A percentile compares a stretch with the other conserved stretches of the same genome.
Conservation (phyloP, 1,140 invertebrate genomes). For the Polypedilum vanderplanki region DNA sequence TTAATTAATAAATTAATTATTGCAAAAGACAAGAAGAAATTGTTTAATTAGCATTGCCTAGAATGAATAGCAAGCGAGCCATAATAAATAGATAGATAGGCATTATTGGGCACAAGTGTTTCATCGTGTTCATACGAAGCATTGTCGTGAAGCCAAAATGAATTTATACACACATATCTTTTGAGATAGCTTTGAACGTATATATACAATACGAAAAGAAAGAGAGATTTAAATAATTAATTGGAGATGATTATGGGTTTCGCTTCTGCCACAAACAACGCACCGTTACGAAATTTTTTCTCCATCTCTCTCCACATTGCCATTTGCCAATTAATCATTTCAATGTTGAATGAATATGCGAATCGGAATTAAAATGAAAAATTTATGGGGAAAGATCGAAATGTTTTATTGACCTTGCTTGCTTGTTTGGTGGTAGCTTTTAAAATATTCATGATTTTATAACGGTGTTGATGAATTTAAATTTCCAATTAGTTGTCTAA, state of each 20-base stretch:
- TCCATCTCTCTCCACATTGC: too few species aligned
- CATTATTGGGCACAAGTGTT: neutral
- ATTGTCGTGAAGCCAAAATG: neutral
- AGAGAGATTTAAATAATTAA: slow-evolving; percentile 26
- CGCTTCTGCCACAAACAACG: slow-evolving; percentile 23
- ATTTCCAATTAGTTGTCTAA: neutral
- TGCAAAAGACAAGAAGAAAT: too few species aligned
- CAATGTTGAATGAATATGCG: neutral
- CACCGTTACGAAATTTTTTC: neutral
- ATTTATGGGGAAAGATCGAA: neutral
- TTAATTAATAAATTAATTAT: too few species aligned
- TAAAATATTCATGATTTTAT: neutral
- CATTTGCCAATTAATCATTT: too few species aligned
- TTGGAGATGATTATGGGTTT: slow-evolving; percentile 28
- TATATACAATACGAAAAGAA: neutral
- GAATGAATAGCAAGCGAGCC: too few species aligned
- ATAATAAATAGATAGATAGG: too few species aligned
- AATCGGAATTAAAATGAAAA: neutral
- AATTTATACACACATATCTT: neutral
- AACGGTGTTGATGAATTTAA: too few species aligned
- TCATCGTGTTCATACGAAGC: too few species aligned
- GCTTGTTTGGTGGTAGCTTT: neutral
- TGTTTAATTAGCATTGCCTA: too few species aligned
- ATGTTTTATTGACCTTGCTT: neutral
- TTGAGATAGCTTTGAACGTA: neutral